Conservation (phyloP, 2,888 invertebrate genomes). For the Amaurobius ferox region DNA sequence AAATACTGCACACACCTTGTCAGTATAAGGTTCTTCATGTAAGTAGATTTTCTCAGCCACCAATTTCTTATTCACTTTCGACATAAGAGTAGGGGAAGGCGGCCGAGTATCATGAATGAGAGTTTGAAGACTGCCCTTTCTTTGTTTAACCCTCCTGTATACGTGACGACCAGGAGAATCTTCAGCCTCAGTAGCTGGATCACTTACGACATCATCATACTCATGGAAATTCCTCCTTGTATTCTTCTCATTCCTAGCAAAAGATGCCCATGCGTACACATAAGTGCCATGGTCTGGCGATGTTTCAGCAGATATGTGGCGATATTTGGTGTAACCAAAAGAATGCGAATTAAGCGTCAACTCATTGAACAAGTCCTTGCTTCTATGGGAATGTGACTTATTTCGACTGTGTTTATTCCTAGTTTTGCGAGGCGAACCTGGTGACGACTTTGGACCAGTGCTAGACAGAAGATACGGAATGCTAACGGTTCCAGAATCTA, state of each 20-base stretch:
- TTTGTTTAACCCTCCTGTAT: slow-evolving; percentile 57
- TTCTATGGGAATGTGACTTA: slow-evolving; percentile 57
- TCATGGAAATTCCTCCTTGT: slow-evolving; percentile 44
- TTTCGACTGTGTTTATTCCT: slow-evolving; percentile 51
- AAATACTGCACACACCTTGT: no score
- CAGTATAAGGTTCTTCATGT: slow-evolving; percentile 77
- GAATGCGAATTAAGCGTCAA: slow-evolving; percentile 22
- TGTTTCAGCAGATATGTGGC: slow-evolving; percentile 20
- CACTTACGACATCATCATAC: slow-evolving; percentile 60
- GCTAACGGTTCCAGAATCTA: slow-evolving; percentile 13
- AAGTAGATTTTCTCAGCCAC: slow-evolving; percentile 77
- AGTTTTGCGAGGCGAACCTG: slow-evolving; percentile 50
- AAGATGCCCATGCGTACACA: slow-evolving; percentile 58
- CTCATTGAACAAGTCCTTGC: slow-evolving; percentile 35
- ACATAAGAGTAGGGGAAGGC: slow-evolving; percentile 64
- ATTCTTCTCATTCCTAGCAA: slow-evolving; percentile 47
- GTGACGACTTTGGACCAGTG: slow-evolving; percentile 61
- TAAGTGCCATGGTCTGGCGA: slow-evolving; percentile 49
- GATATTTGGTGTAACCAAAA: slow-evolving; percentile 29
- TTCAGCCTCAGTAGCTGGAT: slow-evolving; percentile 51
- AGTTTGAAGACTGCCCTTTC: slow-evolving; percentile 68
- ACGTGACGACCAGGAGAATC: slow-evolving; percentile 56
- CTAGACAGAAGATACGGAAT: slow-evolving; percentile 41
- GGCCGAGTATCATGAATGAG: slow-evolving; percentile 60
- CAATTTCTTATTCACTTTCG: slow-evolving; percentile 76